Evolutionary conservation across 2,797 vertebrate species (phyloP).

Genomic region (Onychomys torridus): DNA sequence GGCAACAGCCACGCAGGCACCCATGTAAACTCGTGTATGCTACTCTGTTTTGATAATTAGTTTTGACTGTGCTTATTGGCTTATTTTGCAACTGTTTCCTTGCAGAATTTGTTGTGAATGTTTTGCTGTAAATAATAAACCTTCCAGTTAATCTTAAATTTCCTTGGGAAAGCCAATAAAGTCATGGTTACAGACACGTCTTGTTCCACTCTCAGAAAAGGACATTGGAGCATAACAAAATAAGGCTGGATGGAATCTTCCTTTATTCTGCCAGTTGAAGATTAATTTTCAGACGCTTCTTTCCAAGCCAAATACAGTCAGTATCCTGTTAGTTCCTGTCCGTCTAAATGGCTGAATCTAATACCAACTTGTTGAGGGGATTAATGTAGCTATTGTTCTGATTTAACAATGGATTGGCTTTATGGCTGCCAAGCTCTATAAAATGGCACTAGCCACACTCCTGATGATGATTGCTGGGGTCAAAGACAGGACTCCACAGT

Average conservation of each 20-base stretch:
- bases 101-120: slow-evolving; percentile 30
- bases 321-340: slow-evolving; percentile 13
- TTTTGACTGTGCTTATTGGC: slow-evolving; percentile 46
- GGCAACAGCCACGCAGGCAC: neutral
- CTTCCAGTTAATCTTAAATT: slow-evolving; percentile 41
- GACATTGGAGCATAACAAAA: neutral
- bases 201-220: slow-evolving; percentile 25
- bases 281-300: slow-evolving; percentile 63
- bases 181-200: neutral
- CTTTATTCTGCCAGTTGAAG: slow-evolving; percentile 39
- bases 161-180: slow-evolving; percentile 57
- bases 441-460: neutral
- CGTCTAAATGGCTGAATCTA: slow-evolving; percentile 48
- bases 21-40: neutral
- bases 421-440: neutral
- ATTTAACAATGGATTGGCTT: slow-evolving; percentile 60
- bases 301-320: slow-evolving; percentile 53
- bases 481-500: neutral
- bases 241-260: neutral
- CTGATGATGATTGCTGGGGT: neutral
- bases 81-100: slow-evolving; percentile 52
- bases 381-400: slow-evolving; percentile 52
- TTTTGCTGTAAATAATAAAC: slow-evolving; percentile 37
- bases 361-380: slow-evolving; percentile 49
- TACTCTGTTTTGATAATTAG: slow-evolving; percentile 35